Evolutionary conservation across 2,888 invertebrate species (phyloP).

Genomic region (Platycheirus rosarum): DNA sequence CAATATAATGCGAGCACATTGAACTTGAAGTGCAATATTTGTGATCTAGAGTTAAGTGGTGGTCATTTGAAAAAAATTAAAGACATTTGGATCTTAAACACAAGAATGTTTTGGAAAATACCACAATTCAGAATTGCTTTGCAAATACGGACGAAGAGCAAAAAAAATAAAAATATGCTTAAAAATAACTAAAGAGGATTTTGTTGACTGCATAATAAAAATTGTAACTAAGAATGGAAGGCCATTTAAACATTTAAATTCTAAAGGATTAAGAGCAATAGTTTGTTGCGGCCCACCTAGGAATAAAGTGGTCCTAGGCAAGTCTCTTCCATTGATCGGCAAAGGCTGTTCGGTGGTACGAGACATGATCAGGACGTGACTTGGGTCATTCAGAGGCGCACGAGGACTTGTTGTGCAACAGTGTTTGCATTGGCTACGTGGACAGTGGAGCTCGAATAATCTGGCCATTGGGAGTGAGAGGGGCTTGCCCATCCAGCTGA

Average conservation of each 20-base stretch:
- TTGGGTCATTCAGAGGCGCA: no score
- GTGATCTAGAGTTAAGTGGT: conserved; percentile 1
- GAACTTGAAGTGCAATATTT: conserved; percentile 13
- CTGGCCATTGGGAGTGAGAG: conserved; percentile 85
- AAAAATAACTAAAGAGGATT: background rate
- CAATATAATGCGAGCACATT: conserved; percentile 5
- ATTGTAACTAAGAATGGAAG: background rate
- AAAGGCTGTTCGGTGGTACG: no score
- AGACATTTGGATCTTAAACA: conserved; percentile 9
- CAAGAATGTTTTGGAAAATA: conserved; percentile 16
- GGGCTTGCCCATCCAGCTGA: conserved; percentile 83
- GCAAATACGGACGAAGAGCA: conserved; percentile 7
- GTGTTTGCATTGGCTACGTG: conserved; percentile 73
- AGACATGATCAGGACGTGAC: no score
- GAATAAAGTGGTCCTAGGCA: no score
- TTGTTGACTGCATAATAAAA: background rate
- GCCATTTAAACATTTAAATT: conserved; percentile 11
- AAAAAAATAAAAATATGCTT: background rate
- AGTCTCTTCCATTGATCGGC: no score
- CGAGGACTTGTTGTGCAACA: conserved; percentile 77
- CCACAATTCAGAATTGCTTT: background rate
- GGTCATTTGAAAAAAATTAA: conserved; percentile 1
- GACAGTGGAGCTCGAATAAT: conserved; percentile 88
- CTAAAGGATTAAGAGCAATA: background rate
- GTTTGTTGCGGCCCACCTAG: no score